Conservation (phyloP, 2,888 invertebrate genomes). For the Lampropteryx suffumata region DNA sequence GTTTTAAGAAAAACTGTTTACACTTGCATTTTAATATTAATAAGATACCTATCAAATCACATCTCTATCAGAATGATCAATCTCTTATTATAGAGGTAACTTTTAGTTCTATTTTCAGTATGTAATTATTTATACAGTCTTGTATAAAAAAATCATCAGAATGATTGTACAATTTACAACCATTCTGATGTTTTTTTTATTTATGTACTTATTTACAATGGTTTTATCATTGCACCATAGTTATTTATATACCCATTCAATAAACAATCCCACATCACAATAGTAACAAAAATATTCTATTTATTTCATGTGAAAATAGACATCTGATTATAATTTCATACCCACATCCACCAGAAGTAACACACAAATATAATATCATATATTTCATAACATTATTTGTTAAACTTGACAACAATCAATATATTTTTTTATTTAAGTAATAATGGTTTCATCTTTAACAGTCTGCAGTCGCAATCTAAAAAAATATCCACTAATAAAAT, state of each 20-base stretch:
- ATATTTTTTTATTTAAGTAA: slow-evolving; percentile 74
- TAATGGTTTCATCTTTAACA: slow-evolving; percentile 71
- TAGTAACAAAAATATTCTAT: slow-evolving; percentile 78
- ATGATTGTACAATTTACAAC: slow-evolving; percentile 76
- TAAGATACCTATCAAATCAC: not conserved
- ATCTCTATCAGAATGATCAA: slow-evolving; percentile 6
- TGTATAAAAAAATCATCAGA: no score
- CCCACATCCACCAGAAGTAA: slow-evolving; percentile 72
- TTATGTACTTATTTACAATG: slow-evolving; percentile 64
- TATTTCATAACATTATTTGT: slow-evolving; percentile 73
- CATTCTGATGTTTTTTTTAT: slow-evolving; percentile 59
- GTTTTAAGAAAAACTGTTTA: no score
- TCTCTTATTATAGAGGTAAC: slow-evolving; percentile 20
- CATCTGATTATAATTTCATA: slow-evolving; percentile 65
- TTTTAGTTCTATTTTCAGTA: slow-evolving; percentile 18
- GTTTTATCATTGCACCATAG: slow-evolving; percentile 61
- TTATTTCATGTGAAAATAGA: slow-evolving; percentile 76
- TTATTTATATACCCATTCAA: slow-evolving; percentile 69
- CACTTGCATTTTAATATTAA: not conserved
- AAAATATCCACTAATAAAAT: slow-evolving; percentile 47
- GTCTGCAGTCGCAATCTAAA: slow-evolving; percentile 53
- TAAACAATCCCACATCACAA: slow-evolving; percentile 71
- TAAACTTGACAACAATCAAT: slow-evolving; percentile 80
- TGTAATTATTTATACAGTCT: slow-evolving; percentile 64
- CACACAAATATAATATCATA: slow-evolving; percentile 78